Base-by-base conservation (phyloP, 2,113 vertebrate species). In the Ariopsis seemanni region DNA sequence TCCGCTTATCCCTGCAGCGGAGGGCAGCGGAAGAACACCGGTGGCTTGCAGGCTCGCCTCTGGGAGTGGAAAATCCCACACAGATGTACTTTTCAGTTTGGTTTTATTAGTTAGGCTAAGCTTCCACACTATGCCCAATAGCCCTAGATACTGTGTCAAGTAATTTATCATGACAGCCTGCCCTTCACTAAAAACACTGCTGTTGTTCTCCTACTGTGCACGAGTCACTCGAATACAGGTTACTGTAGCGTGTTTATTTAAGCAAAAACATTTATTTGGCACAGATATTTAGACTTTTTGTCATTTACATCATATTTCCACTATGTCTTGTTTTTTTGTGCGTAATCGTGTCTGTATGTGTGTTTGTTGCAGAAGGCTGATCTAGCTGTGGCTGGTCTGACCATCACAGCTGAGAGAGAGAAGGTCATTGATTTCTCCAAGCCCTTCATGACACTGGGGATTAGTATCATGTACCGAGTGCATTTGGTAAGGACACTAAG, bases 391-490 rank as follows among this genome's bases (percentile, higher is more conserved):
- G 98, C 98, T 0, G 98, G 96, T 84, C 96, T 99, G 90, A 99
- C 98, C 82, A 99, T 99, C 89, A 99, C 98, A 0, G 97, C 98
- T 0, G 98, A 99, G 92, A 93, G 98, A 10, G 98, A 99, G 94
- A 99, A 99, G 93, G 97, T 99, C 95, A 98, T 99, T 67, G 98
- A 99, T 95, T 99, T 99, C 95, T 99, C 97, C 63, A 99, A 99
- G 92, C 98, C 98, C 0, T 99, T 97, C 94, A 99, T 99, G 98
- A 99, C 97, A 91, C 93, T 99, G 92, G 98, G 98, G 83, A 99
- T 99, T 90, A 99, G 98, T 94, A 98, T 99, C 91, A 97, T 99
- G 95, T 99, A 99, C 94, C 95, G 97, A 50, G 97, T 99, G 91
- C 97, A 99, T 94, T 95, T 99, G 97, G 98, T 99, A 96, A 98